phyloP scores from a whole-genome alignment of 2,113 vertebrate genomes.

The Talpa occidentalis region DNA sequence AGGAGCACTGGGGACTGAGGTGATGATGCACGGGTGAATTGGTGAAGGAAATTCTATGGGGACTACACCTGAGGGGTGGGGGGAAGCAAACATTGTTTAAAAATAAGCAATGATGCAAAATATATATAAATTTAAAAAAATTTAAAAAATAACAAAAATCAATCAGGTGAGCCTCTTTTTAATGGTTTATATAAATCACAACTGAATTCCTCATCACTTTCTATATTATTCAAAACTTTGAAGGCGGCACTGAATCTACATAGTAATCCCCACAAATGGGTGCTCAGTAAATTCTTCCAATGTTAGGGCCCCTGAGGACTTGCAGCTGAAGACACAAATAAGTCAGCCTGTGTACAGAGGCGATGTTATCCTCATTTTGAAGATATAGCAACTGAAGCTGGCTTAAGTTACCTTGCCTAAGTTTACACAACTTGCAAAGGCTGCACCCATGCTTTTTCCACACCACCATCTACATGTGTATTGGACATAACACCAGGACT shows the following conservation, averaged over 20 bases:
- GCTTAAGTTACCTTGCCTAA: background rate
- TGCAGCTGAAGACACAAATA: background rate
- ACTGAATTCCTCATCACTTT: background rate
- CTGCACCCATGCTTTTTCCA: background rate
- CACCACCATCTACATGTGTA: background rate
- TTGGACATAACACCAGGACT: background rate
- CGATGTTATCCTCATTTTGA: background rate
- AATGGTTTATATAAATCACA: constrained; percentile 3
- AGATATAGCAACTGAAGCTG: background rate
- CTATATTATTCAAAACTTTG: background rate
- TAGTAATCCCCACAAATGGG: background rate
- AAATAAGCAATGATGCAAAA: no score
- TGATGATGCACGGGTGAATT: no score
- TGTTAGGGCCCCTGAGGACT: background rate
- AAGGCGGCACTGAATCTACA: background rate
- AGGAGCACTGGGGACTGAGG: no score
- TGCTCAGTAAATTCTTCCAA: background rate
- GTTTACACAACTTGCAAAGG: background rate
- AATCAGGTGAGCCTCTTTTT: background rate
- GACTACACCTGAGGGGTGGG: no score
- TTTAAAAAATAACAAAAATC: background rate
- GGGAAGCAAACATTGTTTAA: no score
- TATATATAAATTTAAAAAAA: no score
- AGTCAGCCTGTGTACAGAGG: background rate
- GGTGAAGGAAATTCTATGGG: no score